Evolutionary conservation across 2,113 vertebrate genomes (phyloP).

Genomic region (Paradisaea rubra): DNA sequence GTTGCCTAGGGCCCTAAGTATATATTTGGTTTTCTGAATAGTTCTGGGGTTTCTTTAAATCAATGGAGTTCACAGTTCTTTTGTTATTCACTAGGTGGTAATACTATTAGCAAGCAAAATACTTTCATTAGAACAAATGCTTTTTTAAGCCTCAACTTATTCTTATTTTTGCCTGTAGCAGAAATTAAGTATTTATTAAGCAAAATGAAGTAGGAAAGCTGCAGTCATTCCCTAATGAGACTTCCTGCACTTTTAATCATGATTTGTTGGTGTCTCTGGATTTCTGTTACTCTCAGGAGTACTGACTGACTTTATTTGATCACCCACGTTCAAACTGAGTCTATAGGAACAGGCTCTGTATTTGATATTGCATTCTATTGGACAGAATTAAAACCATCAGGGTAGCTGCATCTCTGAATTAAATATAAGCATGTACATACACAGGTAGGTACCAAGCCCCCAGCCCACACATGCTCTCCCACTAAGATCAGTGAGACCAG

Average conservation of each 20-base stretch:
- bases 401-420: background rate
- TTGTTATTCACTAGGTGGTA: background rate
- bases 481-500: background rate
- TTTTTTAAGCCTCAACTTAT: background rate
- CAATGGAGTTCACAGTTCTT: background rate
- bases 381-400: background rate
- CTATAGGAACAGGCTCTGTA: background rate
- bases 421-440: background rate
- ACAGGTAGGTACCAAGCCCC: background rate
- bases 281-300: background rate
- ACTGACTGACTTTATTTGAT: background rate
- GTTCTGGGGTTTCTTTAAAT: background rate
- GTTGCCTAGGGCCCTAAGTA: background rate
- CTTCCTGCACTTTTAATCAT: background rate
- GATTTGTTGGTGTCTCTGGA: background rate
- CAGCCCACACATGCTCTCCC: background rate
- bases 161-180: background rate
- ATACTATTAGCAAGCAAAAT: background rate
- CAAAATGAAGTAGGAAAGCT: constrained; percentile 4
- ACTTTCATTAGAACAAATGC: background rate
- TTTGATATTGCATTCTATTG: background rate
- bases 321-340: background rate
- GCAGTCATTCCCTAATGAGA: background rate
- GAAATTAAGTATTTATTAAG: constrained; percentile 33
- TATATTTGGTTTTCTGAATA: background rate